Conservation (phyloP, 1,140 invertebrate species). For the Potamilus streckersoni region DNA sequence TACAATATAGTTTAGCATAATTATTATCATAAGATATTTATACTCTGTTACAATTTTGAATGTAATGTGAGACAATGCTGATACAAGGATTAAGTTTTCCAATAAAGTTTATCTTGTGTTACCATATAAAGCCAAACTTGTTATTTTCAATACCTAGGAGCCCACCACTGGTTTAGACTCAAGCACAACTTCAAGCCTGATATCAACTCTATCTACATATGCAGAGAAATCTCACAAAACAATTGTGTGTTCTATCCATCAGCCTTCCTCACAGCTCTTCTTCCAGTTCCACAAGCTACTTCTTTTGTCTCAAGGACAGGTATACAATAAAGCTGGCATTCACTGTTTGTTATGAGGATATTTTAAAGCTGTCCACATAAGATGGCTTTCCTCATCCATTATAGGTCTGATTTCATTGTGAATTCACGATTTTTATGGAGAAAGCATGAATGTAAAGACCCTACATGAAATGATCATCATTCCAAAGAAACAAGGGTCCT, state of each 20-base stretch:
- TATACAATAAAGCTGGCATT: background rate
- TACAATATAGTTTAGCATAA: background rate
- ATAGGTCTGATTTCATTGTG: too few species aligned
- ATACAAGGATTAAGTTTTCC: background rate
- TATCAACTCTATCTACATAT: conserved; percentile 80
- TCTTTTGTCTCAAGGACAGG: conserved; percentile 17
- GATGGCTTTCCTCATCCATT: too few species aligned
- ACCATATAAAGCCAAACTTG: background rate
- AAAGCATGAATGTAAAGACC: too few species aligned
- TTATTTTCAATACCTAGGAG: conserved; percentile 73
- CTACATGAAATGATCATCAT: too few species aligned
- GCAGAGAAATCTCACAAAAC: conserved; percentile 82
- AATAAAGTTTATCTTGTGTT: background rate
- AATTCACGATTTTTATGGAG: too few species aligned
- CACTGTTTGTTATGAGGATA: background rate
- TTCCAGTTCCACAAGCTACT: conserved; percentile 12
- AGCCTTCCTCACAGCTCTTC: conserved; percentile 74
- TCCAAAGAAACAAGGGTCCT: too few species aligned
- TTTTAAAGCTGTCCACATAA: too few species aligned
- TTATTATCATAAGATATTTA: background rate
- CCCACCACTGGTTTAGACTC: conserved; percentile 89
- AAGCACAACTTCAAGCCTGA: conserved; percentile 82
- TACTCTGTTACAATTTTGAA: background rate
- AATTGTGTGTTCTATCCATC: conserved; percentile 85
- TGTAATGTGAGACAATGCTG: too few species aligned